Evolutionary conservation across 2,888 invertebrate genomes (phyloP).

Genomic region (Agrochola lota): DNA sequence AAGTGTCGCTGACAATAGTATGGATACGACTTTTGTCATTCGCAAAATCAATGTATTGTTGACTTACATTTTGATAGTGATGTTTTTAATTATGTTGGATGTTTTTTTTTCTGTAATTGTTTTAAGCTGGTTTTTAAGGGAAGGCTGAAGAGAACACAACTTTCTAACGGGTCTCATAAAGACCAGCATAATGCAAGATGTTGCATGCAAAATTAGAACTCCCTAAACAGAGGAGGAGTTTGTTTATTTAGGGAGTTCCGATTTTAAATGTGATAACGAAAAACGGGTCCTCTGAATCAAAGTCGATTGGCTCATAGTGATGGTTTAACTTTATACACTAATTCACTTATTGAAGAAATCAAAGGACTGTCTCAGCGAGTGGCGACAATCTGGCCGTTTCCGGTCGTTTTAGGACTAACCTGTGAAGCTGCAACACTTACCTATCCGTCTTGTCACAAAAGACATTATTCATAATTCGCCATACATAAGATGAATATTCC

Average conservation of each 20-base stretch:
- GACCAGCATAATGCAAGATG: not conserved
- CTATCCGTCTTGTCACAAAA: not conserved
- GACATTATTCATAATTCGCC: not conserved
- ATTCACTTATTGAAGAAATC: not conserved
- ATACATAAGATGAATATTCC: not conserved
- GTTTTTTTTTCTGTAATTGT: not conserved
- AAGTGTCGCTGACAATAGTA: conserved; percentile 56
- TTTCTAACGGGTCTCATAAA: not conserved
- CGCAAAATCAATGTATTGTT: not conserved
- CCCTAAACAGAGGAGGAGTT: not conserved
- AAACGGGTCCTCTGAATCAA: no score
- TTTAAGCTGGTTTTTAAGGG: not conserved
- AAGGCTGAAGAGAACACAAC: not conserved
- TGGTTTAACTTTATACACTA: not conserved
- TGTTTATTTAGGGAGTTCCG: not conserved
- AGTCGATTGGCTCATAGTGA: not conserved
- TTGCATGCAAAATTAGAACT: not conserved
- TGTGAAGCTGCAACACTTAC: not conserved
- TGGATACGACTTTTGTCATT: conserved; percentile 66
- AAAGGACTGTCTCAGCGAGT: no score
- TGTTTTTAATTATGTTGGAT: not conserved
- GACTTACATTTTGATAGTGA: not conserved
- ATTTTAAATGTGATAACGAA: not conserved
- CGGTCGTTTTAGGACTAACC: not conserved
- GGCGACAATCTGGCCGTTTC: no score